Percentiles rank a stretch among this genome's conserved stretches.
phyloP scores from a whole-genome alignment of 2,797 vertebrate species.

The Carduelis carduelis region DNA sequence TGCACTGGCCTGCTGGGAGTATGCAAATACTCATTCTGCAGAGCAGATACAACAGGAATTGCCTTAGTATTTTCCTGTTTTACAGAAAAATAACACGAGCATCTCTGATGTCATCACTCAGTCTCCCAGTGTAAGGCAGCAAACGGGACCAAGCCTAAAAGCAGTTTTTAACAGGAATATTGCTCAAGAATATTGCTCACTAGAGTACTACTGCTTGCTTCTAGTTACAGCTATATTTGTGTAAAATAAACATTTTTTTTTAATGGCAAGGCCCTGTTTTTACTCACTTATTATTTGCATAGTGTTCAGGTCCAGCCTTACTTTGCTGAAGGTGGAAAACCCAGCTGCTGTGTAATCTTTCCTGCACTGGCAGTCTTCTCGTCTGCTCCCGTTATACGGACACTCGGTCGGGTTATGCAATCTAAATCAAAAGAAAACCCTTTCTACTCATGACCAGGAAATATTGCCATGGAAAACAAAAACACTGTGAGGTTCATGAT shows the following conservation, averaged over 20 bases:
- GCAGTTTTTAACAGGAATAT: neutral
- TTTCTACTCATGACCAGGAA: slow-evolving; percentile 39
- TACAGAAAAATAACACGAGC: neutral
- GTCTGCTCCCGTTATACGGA: slow-evolving; percentile 87
- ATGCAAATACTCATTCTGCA: neutral
- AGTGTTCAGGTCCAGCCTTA: slow-evolving; percentile 88
- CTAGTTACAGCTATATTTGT: neutral
- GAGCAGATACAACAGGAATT: slow-evolving; percentile 1
- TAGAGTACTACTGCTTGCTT: neutral
- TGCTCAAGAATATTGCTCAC: neutral
- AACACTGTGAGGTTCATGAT: neutral
- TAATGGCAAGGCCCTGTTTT: slow-evolving; percentile 28
- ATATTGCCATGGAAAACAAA: neutral
- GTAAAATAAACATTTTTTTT: neutral
- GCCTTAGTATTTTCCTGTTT: neutral
- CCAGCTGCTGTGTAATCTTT: slow-evolving; percentile 91
- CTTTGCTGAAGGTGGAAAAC: slow-evolving; percentile 90
- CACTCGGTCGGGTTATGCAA: slow-evolving; percentile 94
- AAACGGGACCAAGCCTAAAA: neutral
- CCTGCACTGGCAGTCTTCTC: slow-evolving; percentile 90
- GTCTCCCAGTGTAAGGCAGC: neutral
- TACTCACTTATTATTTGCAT: slow-evolving; percentile 95
- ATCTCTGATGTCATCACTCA: neutral
- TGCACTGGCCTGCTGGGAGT: neutral
- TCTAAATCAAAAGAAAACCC: slow-evolving; percentile 72